Evolutionary conservation across 1,140 invertebrate genomes (phyloP).

Genomic region (Euura saliciscinereae): DNA sequence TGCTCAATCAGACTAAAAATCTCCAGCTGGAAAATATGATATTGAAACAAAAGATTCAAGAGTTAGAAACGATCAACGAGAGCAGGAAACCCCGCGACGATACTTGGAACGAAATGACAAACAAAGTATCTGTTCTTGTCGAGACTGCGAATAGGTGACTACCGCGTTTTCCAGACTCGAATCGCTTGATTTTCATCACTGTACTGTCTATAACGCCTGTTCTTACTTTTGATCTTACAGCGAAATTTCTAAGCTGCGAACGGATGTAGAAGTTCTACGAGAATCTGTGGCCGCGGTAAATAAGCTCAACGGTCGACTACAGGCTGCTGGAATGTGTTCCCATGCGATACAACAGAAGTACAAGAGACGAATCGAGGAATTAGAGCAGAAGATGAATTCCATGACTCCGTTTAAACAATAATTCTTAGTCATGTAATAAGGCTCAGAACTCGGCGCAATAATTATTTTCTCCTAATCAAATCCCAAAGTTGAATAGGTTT

Average conservation of each 20-base stretch:
- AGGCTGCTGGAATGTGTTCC: slow-evolving; percentile 36
- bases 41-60: slow-evolving; percentile 34
- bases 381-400: slow-evolving; percentile 27
- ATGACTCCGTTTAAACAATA: slow-evolving; percentile 3
- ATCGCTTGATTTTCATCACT: not conserved
- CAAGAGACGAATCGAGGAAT: slow-evolving; percentile 30
- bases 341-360: slow-evolving; percentile 37
- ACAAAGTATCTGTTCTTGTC: slow-evolving; percentile 25
- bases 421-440: not conserved
- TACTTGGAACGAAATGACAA: slow-evolving; percentile 27
- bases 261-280: slow-evolving; percentile 42
- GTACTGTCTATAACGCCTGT: not conserved
- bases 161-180: slow-evolving; percentile 11
- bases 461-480: not conserved
- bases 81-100: slow-evolving; percentile 29
- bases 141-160: slow-evolving; percentile 15
- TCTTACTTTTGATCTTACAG: slow-evolving; percentile 29
- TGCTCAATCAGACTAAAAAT: slow-evolving; percentile 34
- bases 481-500: not conserved
- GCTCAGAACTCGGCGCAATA: not conserved
- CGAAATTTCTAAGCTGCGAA: slow-evolving; percentile 42
- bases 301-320: slow-evolving; percentile 43
- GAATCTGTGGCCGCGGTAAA: slow-evolving; percentile 35
- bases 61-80: slow-evolving; percentile 28
- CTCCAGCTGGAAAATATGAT: slow-evolving; percentile 37